Percentiles rank a stretch among this genome's conserved stretches.
Conservation (phyloP, 2,113 vertebrate genomes). For the Maccullochella peelii region DNA sequence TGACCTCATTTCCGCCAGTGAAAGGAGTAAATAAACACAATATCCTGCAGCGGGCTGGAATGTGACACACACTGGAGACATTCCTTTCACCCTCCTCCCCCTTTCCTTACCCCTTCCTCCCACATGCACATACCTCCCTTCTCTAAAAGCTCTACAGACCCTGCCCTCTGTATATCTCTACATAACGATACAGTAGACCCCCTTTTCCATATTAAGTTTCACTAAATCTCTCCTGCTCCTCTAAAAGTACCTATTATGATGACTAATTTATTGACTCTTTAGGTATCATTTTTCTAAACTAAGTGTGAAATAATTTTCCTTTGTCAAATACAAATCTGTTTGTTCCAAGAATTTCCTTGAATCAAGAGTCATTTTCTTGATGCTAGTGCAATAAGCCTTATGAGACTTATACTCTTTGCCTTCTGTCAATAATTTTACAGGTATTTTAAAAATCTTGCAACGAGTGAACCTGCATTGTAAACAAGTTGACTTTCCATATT, state of each 20-base stretch:
- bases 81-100: constrained; percentile 56
- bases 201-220: neutral
- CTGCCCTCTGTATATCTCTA: neutral
- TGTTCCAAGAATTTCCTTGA: neutral
- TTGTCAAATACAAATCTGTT: constrained; percentile 8
- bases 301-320: neutral
- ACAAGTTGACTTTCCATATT: neutral
- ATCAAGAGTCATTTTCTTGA: neutral
- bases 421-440: neutral
- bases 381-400: neutral
- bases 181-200: neutral
- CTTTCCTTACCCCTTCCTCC: constrained; percentile 20
- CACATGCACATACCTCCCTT: constrained; percentile 39
- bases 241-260: neutral
- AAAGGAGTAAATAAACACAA: constrained; percentile 74
- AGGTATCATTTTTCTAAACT: neutral
- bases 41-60: constrained; percentile 67
- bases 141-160: constrained; percentile 9
- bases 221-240: neutral
- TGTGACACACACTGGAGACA: constrained; percentile 75
- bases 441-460: neutral
- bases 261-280: neutral
- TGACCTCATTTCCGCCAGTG: constrained; percentile 73
- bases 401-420: neutral
- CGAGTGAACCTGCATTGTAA: neutral